Evolutionary conservation across 2,888 invertebrate genomes (phyloP), one percentile per base, ranked within the genome.

Genomic region (Acanthococcus lagerstroemiae): DNA sequence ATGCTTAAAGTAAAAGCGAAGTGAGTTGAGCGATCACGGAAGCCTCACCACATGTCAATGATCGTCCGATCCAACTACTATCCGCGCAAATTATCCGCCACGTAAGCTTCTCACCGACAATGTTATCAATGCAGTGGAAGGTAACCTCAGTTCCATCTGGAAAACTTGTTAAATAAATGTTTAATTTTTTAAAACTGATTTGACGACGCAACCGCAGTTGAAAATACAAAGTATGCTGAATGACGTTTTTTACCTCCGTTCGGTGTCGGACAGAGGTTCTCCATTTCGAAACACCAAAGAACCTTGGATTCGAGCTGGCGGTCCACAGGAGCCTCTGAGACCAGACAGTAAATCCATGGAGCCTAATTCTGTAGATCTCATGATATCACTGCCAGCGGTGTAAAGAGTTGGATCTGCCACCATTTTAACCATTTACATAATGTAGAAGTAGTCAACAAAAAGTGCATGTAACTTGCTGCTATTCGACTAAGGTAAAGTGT

Each of bases 81-180:
- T 90, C 86, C 73, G 90, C 88, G 72, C 90, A 91, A 66, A 87
- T 83, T 24, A 90, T 85, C 71, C 87, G 86, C 91, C 91, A 91
- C 0, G 88, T 87, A 25, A 85, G 87, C 73, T 86, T 85, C 76
- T 89, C 89, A 0, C 87, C 88, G 79, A 88, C 86, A 50, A 87
- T 85, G 69, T 86, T 86, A 1, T 86, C 86, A 70, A 89, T 88
- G 74, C 91, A 91, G 72, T 87, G 84, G 76, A 90, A 91, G 5
- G 86, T 86, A 58, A 90, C 87, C 77, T 90, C 88, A 0, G 88
- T 87, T 0, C 88, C 88, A 72, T 89, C 88, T 4, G 89, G 86
- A 74, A 88, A 90, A 69, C 77, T 77, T 69, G 5, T 63, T 65
- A 57, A 50, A 48, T 15, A 48, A 48, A 9, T n/a, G 44, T 46